Evolutionary conservation across 2,113 vertebrate species (phyloP), one percentile per base, ranked within the genome.

Genomic region (Tursiops truncatus): DNA sequence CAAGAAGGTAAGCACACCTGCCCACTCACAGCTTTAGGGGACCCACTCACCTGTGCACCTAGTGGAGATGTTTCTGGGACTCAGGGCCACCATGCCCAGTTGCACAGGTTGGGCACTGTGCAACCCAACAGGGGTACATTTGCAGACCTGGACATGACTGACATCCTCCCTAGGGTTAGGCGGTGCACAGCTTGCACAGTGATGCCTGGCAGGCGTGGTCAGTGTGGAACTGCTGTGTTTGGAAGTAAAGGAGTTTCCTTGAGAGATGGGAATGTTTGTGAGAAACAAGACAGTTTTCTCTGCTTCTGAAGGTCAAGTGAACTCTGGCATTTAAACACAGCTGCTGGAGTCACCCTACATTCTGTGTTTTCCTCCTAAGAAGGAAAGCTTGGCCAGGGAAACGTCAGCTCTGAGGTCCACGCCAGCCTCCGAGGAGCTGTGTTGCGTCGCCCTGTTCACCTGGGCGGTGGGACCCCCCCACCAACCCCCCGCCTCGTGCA

Each of bases 331-430:
- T 88, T 84, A 88, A 79, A 71, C 53, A 76, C 44, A 67, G 68
- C 76, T 26, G 76, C 82, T 47, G 53, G 62, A 88, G 76, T 79
- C 18, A 6, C 89, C 38, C 3, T 44, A 21, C 36, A 28, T 58
- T 62, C 95, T 53, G 53, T 81, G 86, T 86, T 91, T 93, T 65
- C 67, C 68, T 95, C 70, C 86, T 87, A 58, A 65, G 80, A 50
- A 47, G 41, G 70, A 44, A 81, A 86, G 47, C 74, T 53, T 14
- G 76, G 74, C 81, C 80, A 36, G 68, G 80, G 11, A 96, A 88
- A 77, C 71, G 73, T 76, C 62, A 71, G 14, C 89, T 58, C 53
- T 14, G 17, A 76, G 58, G 8, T 50, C 14, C 13, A 18, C 53
- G 15, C 21, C 36, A 33, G 63, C 20, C 87, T 44, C 56, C 3